phyloP scores from a whole-genome alignment of 2,797 vertebrate species.

The Petrocephalus schoutedeni region DNA sequence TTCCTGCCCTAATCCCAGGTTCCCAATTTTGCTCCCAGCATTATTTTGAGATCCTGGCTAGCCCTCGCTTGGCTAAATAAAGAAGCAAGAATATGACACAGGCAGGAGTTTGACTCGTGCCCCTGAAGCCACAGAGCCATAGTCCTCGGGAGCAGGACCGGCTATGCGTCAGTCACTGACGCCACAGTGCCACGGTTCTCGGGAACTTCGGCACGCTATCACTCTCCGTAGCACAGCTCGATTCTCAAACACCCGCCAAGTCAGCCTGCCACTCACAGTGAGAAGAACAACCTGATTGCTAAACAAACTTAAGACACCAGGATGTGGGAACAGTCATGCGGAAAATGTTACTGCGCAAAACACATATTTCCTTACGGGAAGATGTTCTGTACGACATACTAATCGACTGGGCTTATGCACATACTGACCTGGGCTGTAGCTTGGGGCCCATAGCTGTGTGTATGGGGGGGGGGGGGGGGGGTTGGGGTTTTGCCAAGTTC shows the following conservation, averaged over 20 bases:
- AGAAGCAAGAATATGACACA: constrained; percentile 47
- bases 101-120: constrained; percentile 46
- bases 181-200: no score
- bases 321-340: background rate
- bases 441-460: background rate
- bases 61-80: constrained; percentile 46
- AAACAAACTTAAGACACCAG: background rate
- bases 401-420: background rate
- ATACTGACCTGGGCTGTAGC: background rate
- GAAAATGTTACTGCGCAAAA: background rate
- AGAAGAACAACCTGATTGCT: background rate
- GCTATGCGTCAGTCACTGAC: no score
- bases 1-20: background rate
- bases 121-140: constrained; percentile 44
- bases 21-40: constrained; percentile 10
- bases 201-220: background rate
- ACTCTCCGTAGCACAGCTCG: background rate
- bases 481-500: background rate
- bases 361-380: background rate
- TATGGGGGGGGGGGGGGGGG: background rate
- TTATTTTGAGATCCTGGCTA: constrained; percentile 28
- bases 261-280: background rate
- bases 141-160: constrained; percentile 34
- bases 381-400: background rate
- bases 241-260: background rate